Base-by-base conservation (phyloP, 2,113 vertebrate genomes). In the Ranitomeya imitator region DNA sequence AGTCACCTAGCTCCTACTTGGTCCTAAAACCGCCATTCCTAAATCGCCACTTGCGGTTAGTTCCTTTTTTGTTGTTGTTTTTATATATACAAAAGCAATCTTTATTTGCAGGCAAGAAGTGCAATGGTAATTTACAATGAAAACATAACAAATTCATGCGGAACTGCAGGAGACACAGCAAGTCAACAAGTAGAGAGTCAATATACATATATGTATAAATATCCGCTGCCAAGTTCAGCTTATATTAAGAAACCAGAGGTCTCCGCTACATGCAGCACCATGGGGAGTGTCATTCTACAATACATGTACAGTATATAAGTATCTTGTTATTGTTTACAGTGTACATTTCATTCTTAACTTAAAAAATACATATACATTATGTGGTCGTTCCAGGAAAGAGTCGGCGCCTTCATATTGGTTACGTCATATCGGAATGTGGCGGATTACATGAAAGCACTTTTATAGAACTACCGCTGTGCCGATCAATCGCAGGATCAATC, bases 141-240 rank as follows among this genome's bases (percentile, higher is more conserved):
- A 94, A 93, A 95, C 92, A 92, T 90, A 91, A 94, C 92, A 92
- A 94, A 96, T 94, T 94, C 97, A 97, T 97, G 97, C 97, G 92
- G 93, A 95, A 94, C 94, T 94, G 94, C 90, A 93, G 91, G 91
- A 94, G 92, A 96, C 93, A 92, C 93, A 92, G 95, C 89, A 93
- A 94, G 93, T 93, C 89, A 90, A 92, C 92, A 93, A 90, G 92
- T 91, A 92, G 91, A 90, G 92, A 90, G 90, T 92, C 92, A 91
- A 89, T 93, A 92, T 92, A 92, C 91, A 93, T 88, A 89, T 90
- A 95, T 90, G 93, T 93, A 92, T 90, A 93, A 90, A 89, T 90
- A 95, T 91, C 93, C 93, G 95, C 94, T 94, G 95, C 91, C 92
- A 93, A 92, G 90, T 92, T 95, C 95, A 96, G 96, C 96, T 97